These are phyloP conservation scores for Onthophagus sagittarius DNA, from an alignment of 2,888 invertebrate species.

Conservation along the genomic window DNA sequence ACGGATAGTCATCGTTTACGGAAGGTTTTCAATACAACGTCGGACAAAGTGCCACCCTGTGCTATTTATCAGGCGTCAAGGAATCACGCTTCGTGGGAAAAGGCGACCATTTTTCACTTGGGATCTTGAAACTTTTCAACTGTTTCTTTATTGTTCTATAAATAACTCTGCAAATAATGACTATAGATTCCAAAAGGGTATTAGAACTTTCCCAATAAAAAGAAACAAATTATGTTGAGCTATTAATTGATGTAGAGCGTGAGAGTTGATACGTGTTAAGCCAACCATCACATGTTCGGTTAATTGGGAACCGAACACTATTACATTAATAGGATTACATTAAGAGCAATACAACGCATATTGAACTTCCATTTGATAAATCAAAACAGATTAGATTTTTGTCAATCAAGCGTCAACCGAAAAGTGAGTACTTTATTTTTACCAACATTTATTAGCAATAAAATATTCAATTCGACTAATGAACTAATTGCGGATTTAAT, in stretches of 20 bases:
- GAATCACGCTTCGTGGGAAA: neutral
- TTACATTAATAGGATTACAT: neutral
- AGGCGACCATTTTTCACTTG: neutral
- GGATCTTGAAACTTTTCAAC: neutral
- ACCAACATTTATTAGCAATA: too few species aligned
- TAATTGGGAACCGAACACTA: neutral
- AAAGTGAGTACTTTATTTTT: too few species aligned
- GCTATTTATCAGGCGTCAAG: neutral
- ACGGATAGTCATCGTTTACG: neutral
- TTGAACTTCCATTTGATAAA: too few species aligned
- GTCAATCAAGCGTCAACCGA: too few species aligned
- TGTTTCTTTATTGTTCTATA: neutral
- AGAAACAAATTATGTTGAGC: neutral
- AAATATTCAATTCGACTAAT: too few species aligned
- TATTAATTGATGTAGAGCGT: neutral
- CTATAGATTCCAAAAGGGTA: neutral
- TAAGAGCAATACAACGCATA: neutral
- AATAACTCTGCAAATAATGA: neutral
- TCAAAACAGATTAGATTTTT: too few species aligned
- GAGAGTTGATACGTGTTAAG: neutral
- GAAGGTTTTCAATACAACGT: neutral
- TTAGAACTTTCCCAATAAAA: neutral
- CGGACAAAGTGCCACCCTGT: neutral
- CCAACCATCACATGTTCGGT: neutral
- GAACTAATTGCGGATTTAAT: too few species aligned